Evolutionary conservation across 2,888 invertebrate species (phyloP).

Genomic region (Ormyrus thymus): DNA sequence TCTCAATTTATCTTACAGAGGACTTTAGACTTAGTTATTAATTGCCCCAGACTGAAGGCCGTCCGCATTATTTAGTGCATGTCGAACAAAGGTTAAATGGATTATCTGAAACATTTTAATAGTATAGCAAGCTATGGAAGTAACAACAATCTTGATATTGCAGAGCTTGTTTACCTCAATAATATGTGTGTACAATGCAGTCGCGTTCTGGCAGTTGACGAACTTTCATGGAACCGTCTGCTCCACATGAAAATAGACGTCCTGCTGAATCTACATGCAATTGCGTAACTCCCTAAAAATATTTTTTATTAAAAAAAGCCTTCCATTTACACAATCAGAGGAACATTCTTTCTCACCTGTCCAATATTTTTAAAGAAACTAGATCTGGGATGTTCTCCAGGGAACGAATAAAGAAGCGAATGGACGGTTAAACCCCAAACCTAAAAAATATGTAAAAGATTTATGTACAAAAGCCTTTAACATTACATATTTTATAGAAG

Average conservation of each 20-base stretch:
- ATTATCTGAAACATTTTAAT: conserved; percentile 43
- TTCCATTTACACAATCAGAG: background rate
- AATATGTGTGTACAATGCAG: conserved; percentile 78
- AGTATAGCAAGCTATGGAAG: background rate
- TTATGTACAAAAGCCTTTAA: background rate
- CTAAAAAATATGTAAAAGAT: conserved; percentile 74
- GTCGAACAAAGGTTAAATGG: conserved; percentile 28
- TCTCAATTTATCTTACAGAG: conserved; percentile 48
- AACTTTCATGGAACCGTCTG: conserved; percentile 99
- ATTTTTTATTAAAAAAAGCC: conserved; percentile 1
- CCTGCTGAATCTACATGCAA: conserved; percentile 92
- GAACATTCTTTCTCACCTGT: conserved; percentile 76
- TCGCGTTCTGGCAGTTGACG: conserved; percentile 92
- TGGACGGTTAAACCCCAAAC: conserved; percentile 95
- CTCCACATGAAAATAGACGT: conserved; percentile 97
- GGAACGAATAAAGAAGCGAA: conserved; percentile 90
- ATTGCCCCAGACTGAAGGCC: conserved; percentile 48
- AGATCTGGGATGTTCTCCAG: conserved; percentile 95
- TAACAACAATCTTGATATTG: background rate
- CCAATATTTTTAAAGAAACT: conserved; percentile 98
- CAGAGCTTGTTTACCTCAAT: conserved; percentile 68
- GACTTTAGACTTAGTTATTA: conserved; percentile 43
- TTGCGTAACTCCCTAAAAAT: conserved; percentile 89
- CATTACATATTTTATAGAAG: background rate
- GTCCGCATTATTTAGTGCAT: conserved; percentile 45